These are phyloP conservation scores for Luscinia luscinia DNA, from an alignment of 2,797 vertebrate genomes.

Conservation along the genomic window DNA sequence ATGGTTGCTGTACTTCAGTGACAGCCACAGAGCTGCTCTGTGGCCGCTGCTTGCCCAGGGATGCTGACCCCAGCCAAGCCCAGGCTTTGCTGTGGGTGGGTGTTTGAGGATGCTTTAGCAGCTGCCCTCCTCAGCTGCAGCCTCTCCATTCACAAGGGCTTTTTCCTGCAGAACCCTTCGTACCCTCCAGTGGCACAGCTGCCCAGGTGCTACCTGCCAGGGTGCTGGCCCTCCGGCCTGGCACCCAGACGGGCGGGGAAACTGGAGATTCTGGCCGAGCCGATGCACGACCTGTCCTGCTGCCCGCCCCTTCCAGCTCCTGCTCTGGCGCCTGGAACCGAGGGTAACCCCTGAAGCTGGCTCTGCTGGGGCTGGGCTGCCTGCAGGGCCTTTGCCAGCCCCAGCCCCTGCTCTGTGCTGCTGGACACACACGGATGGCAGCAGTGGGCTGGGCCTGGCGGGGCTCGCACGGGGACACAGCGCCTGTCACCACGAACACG, in stretches of 20 bases:
- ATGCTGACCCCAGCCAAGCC: background rate
- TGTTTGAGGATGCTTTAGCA: background rate
- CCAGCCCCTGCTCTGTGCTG: fast-evolving
- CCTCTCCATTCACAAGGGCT: background rate
- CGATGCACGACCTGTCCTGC: background rate
- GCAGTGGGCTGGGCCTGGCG: background rate
- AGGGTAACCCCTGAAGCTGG: background rate
- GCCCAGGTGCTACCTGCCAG: background rate
- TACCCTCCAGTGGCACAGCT: background rate
- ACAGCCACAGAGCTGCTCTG: background rate
- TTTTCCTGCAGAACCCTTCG: slow-evolving; percentile 23
- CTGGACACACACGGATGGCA: fast-evolving
- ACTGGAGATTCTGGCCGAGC: background rate
- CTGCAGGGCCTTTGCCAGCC: background rate
- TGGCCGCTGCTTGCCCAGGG: background rate
- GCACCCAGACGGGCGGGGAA: background rate
- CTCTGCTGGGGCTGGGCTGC: background rate
- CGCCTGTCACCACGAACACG: fast-evolving
- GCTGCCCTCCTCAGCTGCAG: fast-evolving
- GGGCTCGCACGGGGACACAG: background rate
- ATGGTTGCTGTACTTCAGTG: background rate
- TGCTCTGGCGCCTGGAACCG: background rate
- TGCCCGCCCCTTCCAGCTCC: background rate
- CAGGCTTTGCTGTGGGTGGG: background rate
- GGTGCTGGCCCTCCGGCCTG: background rate